phyloP scores from a whole-genome alignment of 2,113 vertebrate species.

The Equus przewalskii region DNA sequence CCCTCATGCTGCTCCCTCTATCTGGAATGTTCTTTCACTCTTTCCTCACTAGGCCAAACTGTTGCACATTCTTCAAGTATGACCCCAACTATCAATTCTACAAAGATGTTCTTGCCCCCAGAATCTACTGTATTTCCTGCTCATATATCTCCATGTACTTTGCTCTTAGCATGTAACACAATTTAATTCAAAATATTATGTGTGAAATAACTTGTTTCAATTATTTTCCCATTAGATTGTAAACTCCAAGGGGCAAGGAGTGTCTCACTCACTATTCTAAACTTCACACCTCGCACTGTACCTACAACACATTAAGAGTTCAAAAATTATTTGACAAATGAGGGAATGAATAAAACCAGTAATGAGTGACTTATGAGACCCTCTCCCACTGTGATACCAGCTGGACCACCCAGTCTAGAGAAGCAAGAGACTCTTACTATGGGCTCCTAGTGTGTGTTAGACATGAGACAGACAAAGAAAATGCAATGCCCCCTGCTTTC shows the following conservation, averaged over 20 bases:
- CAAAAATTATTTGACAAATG: not conserved
- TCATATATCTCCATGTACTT: not conserved
- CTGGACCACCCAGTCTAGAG: not conserved
- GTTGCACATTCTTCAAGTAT: not conserved
- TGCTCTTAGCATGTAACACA: slow-evolving; percentile 15
- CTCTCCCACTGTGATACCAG: not conserved
- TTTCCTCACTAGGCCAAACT: not conserved
- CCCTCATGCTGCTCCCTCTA: not conserved
- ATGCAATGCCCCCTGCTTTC: not conserved
- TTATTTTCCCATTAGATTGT: not conserved
- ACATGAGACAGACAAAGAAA: not conserved
- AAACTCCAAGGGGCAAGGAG: not conserved
- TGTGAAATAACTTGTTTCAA: slow-evolving; percentile 20
- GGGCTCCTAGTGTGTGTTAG: not conserved
- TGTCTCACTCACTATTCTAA: not conserved
- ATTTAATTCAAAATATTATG: not conserved
- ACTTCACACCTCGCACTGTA: not conserved
- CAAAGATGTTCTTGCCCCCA: not conserved
- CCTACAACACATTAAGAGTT: not conserved
- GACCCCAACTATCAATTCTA: not conserved
- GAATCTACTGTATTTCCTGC: not conserved
- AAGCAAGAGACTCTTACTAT: not conserved
- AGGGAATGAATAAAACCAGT: not conserved
- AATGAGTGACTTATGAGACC: not conserved
- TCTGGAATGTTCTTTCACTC: not conserved